Percentiles rank a stretch among this genome's conserved stretches.
These are phyloP conservation scores for Gracilinanus agilis DNA, from an alignment of 2,113 vertebrate genomes.

Conservation along the genomic window DNA sequence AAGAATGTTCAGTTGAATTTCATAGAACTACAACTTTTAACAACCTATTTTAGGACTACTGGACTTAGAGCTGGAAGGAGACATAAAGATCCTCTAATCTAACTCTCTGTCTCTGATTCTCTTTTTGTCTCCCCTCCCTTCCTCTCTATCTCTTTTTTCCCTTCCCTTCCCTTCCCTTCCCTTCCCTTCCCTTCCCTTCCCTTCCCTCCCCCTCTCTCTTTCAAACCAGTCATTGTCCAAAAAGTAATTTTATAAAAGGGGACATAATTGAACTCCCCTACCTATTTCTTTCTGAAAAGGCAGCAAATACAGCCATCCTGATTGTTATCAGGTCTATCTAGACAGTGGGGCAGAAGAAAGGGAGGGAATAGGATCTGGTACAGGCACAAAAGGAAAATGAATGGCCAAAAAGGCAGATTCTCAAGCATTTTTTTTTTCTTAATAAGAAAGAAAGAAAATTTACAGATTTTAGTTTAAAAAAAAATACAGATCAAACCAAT, in stretches of 20 bases:
- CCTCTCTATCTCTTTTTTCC: not conserved
- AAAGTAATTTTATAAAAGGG: not conserved
- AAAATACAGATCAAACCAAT: not conserved
- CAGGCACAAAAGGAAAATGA: not conserved
- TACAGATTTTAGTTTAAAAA: not conserved
- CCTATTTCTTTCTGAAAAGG: not conserved
- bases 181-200: not conserved
- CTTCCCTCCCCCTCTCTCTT: not conserved
- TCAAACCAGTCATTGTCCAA: not conserved
- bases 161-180: not conserved
- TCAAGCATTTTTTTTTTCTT: not conserved
- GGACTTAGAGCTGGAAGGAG: not conserved
- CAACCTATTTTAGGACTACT: not conserved
- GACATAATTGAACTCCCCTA: not conserved
- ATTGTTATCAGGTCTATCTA: not conserved
- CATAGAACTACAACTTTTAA: not conserved
- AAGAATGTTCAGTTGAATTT: not conserved
- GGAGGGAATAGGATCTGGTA: not conserved
- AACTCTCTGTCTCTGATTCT: not conserved
- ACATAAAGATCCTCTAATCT: not conserved
- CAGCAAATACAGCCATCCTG: not conserved
- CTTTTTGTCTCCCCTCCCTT: not conserved
- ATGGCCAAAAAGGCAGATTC: not conserved
- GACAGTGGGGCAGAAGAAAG: not conserved
- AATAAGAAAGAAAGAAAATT: too few relatives aligned